Evolutionary conservation across 2,888 invertebrate species (phyloP).

Genomic region (Spisula solida): DNA sequence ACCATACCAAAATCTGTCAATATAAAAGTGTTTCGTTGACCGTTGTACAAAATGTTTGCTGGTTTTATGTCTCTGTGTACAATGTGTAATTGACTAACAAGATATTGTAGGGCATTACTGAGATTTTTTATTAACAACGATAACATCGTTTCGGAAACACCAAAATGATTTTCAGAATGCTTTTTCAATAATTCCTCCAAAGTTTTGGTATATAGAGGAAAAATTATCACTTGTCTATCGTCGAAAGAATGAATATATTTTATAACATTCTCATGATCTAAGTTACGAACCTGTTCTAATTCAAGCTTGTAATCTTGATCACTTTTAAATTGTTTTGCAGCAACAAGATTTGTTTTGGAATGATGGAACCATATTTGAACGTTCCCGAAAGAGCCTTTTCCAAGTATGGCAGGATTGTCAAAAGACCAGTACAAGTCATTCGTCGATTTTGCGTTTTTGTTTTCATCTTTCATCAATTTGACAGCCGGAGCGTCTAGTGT

Average conservation of each 20-base stretch:
- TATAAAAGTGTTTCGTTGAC: background rate
- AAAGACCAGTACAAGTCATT: conserved; percentile 13
- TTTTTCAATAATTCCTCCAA: background rate
- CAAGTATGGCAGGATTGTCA: background rate
- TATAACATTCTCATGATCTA: conserved; percentile 10
- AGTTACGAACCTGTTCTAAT: background rate
- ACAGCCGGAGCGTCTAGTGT: background rate
- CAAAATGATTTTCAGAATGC: background rate
- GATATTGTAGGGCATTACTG: conserved; percentile 10
- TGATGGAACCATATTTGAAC: conserved; percentile 24
- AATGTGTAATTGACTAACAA: background rate
- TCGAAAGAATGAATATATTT: background rate
- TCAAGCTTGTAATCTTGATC: background rate
- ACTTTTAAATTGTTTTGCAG: background rate
- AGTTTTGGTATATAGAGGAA: background rate
- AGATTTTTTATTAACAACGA: background rate
- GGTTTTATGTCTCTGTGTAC: conserved; percentile 33
- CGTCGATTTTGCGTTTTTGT: background rate
- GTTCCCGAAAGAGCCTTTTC: conserved; percentile 18
- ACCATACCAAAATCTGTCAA: conserved; percentile 18
- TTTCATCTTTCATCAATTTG: background rate
- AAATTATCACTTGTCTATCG: background rate
- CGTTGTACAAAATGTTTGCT: conserved; percentile 5
- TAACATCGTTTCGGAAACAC: conserved; percentile 2
- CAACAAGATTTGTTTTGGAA: background rate